Evolutionary conservation across 1,140 invertebrate genomes (phyloP), one percentile per base, ranked within the genome.

Genomic region (Metopolophium dirhodum): DNA sequence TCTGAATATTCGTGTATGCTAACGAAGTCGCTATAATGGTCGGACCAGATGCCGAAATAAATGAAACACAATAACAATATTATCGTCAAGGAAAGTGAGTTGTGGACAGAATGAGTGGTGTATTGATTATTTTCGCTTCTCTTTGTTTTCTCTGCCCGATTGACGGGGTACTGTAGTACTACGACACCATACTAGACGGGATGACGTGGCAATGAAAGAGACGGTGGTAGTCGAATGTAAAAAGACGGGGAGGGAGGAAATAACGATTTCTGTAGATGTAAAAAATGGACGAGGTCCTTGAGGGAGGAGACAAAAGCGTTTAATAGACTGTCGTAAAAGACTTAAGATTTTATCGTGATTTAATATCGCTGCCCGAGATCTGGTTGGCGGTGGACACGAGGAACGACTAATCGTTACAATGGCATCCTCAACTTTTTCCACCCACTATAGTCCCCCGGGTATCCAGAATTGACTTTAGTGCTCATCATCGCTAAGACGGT

Each of bases 291-390:
- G 49, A 90, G 49, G 49, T 57, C 77, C 49, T 93, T 45, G n/a
- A 41, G 82, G 82, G 91, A 86, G 91, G 49, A 51, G 35, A 68
- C 49, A 57, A 86, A 51, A 93, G 82, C 77, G 68, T 93, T 93
- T 93, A 93, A 93, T 93, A 93, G 91, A 93, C 91, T 85, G 91
- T 85, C 82, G 77, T 85, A 93, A 93, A 93, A 85, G 91, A 93
- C 82, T 93, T 86, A 85, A 93, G 77, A 93, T 93, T 85, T 85
- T 93, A 93, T 93, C 91, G 82, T 93, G 91, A 93, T 86, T 93
- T 93, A 93, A 93, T 93, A 93, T 85, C 91, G 23, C 51, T 86
- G 35, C 35, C 49, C 47, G 30, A 51, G 49, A 93, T 85, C 77
- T 41, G 91, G 82, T 93, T 54, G 68, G 82, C 3, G 35, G 41